A percentile compares a stretch with the other conserved stretches of the same genome.
phyloP scores from a whole-genome alignment of 2,888 invertebrate genomes.

The Amblyteles armatorius region DNA sequence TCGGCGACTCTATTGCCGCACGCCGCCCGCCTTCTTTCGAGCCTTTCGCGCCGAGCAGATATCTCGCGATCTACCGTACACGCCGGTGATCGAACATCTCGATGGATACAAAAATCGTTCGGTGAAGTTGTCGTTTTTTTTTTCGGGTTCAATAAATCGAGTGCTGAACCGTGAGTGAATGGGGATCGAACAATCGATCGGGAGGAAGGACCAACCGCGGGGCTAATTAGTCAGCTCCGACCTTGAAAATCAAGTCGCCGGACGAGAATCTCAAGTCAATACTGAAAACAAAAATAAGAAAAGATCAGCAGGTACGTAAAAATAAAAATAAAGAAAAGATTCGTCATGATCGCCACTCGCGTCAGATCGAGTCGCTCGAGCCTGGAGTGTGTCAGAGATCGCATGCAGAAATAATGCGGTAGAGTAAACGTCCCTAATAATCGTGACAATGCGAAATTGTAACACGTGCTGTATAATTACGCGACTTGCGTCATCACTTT shows the following conservation, averaged over 20 bases:
- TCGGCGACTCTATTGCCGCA: conserved; percentile 1
- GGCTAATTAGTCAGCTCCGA: background rate
- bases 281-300: background rate
- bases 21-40: background rate
- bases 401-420: conserved; percentile 44
- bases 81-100: background rate
- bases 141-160: background rate
- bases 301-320: background rate
- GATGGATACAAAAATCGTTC: conserved; percentile 12
- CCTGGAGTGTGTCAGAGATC: conserved; percentile 29
- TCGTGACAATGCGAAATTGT: conserved; percentile 56
- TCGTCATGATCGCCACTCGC: background rate
- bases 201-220: background rate
- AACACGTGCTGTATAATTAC: conserved; percentile 50
- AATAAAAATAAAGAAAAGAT: background rate
- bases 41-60: background rate
- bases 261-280: background rate
- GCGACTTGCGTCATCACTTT: conserved; percentile 55
- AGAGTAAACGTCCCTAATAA: conserved; percentile 45
- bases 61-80: background rate
- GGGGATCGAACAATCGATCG: background rate
- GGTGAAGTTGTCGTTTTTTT: background rate
- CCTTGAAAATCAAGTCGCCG: background rate
- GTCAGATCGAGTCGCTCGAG: background rate
- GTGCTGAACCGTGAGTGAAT: conserved; percentile 4